These are phyloP conservation scores for Agrenia bidenticulata DNA, from an alignment of 2,888 invertebrate genomes.

Conservation along the genomic window DNA sequence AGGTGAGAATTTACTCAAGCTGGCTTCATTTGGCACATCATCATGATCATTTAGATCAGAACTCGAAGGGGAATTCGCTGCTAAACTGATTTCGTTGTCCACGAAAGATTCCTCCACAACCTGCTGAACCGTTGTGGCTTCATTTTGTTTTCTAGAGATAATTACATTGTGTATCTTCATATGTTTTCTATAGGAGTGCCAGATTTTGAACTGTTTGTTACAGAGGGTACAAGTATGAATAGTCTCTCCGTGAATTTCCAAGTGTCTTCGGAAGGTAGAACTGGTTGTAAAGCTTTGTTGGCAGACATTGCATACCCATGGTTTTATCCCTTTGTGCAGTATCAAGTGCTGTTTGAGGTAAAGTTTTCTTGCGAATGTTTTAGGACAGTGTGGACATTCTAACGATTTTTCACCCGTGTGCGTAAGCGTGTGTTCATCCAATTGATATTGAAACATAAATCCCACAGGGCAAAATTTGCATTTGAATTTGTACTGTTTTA, in stretches of 20 bases:
- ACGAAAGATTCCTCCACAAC: too few relatives aligned
- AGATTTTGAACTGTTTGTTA: conserved; percentile 27
- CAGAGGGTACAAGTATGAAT: conserved; percentile 26
- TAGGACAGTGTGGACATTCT: conserved; percentile 25
- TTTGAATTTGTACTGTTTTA: background rate
- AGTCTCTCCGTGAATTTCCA: conserved; percentile 27
- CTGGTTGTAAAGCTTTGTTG: conserved; percentile 30
- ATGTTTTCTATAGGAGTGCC: conserved; percentile 27
- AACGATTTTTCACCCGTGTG: conserved; percentile 13
- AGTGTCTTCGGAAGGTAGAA: conserved; percentile 31
- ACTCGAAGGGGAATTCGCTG: too few relatives aligned
- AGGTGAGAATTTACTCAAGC: too few relatives aligned
- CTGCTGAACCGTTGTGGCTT: too few relatives aligned
- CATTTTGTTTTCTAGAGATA: too few relatives aligned
- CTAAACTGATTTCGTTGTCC: too few relatives aligned
- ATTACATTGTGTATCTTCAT: conserved; percentile 12
- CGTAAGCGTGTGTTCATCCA: conserved; percentile 17
- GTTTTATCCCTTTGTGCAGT: conserved; percentile 27
- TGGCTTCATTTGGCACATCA: too few relatives aligned
- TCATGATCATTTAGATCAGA: too few relatives aligned
- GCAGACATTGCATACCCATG: conserved; percentile 30
- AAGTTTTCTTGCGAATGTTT: conserved; percentile 18
- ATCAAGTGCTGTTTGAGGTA: conserved; percentile 23
- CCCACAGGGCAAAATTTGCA: background rate
- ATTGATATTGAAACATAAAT: background rate